Percentiles rank a stretch among this genome's conserved stretches.
These are phyloP conservation scores for Microcaecilia unicolor DNA, from an alignment of 2,797 vertebrate genomes.

Conservation along the genomic window DNA sequence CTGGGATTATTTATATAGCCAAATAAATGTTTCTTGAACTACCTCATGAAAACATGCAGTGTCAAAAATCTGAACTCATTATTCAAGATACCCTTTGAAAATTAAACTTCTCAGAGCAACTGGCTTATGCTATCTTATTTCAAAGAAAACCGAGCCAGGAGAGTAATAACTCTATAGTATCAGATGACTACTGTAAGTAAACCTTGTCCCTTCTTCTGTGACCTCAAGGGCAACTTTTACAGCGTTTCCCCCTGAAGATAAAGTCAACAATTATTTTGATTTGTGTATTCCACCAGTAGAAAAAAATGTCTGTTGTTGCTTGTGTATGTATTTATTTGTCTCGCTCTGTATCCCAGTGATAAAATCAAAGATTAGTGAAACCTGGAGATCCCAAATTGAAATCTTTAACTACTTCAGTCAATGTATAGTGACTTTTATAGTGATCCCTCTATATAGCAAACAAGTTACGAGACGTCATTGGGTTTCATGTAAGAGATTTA, in stretches of 20 bases:
- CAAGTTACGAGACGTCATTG: too few species aligned
- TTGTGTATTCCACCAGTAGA: conserved; percentile 23
- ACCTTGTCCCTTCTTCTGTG: conserved; percentile 43
- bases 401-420: too few species aligned
- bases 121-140: conserved; percentile 50
- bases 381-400: too few species aligned
- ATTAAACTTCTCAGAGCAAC: conserved; percentile 55
- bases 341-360: conserved; percentile 5
- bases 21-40: conserved; percentile 40
- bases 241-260: conserved; percentile 25
- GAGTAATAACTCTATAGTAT: conserved; percentile 42
- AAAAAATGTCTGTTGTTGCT: conserved; percentile 17
- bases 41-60: conserved; percentile 40
- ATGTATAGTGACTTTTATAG: too few species aligned
- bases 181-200: conserved; percentile 50
- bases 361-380: too few species aligned
- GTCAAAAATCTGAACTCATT: conserved; percentile 58
- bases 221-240: conserved; percentile 38
- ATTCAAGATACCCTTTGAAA: conserved; percentile 57
- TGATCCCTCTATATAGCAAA: too few species aligned
- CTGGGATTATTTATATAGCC: conserved; percentile 44
- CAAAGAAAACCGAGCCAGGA: conserved; percentile 58
- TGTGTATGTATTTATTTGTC: conserved; percentile 17
- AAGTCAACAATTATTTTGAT: conserved; percentile 39
- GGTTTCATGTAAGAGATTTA: too few species aligned